Evolutionary conservation across 1,140 invertebrate genomes (phyloP).

Genomic region (Macrostomum lignano): DNA sequence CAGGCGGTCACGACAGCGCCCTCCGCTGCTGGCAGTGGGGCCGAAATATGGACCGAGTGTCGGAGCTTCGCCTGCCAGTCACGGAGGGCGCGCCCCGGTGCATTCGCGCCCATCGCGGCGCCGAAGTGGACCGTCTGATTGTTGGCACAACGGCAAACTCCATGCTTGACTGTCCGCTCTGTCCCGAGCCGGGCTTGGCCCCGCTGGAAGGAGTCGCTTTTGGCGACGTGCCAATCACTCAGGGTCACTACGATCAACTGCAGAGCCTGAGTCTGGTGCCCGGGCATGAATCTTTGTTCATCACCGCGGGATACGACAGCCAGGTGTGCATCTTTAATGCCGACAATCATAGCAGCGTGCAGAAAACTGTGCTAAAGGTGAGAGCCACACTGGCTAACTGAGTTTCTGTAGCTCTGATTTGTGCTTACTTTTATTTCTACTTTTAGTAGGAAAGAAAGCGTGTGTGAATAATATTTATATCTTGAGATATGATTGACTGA

Average conservation of each 20-base stretch:
- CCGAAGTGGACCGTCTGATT: background rate
- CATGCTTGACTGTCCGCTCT: background rate
- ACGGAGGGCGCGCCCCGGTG: background rate
- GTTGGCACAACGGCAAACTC: background rate
- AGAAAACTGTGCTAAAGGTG: background rate
- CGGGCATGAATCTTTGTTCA: background rate
- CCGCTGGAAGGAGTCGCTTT: constrained; percentile 1
- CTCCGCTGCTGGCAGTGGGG: background rate
- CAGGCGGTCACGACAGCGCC: background rate
- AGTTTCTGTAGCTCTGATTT: too few species aligned
- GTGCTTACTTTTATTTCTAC: too few species aligned
- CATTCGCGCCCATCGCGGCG: background rate
- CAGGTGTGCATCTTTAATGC: constrained; percentile 1
- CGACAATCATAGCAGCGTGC: background rate
- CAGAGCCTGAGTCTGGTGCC: background rate
- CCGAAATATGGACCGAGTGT: background rate
- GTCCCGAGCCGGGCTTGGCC: background rate
- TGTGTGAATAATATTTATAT: too few species aligned
- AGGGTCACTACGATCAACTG: constrained; percentile 3
- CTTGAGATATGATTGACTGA: too few species aligned
- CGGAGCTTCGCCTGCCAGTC: background rate
- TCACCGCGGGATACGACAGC: background rate
- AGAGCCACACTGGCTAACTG: too few species aligned
- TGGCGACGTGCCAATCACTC: background rate
- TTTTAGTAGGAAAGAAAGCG: too few species aligned